A percentile compares a stretch with the other conserved stretches of the same genome.
These are phyloP conservation scores for Eurypyga helias DNA, from an alignment of 2,113 vertebrate species.

Conservation along the genomic window DNA sequence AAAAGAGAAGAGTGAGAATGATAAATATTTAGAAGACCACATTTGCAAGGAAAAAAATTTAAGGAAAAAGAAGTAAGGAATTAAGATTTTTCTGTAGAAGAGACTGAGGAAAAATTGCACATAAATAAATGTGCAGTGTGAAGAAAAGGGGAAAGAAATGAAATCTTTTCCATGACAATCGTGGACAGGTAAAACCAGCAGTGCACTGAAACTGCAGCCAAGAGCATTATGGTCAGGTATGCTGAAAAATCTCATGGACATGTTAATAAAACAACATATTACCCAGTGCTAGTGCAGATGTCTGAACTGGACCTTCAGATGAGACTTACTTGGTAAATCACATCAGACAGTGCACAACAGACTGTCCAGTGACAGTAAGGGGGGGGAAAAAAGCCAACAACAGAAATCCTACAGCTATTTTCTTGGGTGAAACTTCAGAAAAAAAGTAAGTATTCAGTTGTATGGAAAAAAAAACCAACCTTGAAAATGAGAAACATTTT, in stretches of 20 bases:
- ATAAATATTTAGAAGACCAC: neutral
- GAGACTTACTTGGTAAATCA: neutral
- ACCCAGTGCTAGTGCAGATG: neutral
- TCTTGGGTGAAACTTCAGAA: neutral
- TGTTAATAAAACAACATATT: neutral
- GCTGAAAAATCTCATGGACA: neutral
- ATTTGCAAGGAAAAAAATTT: neutral
- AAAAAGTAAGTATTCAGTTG: neutral
- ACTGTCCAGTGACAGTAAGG: neutral
- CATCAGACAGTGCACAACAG: slow-evolving; percentile 2
- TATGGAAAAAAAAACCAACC: neutral
- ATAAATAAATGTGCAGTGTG: neutral
- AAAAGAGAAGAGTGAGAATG: neutral
- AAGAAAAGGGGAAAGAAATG: neutral
- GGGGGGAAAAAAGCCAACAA: neutral
- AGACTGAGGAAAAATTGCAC: neutral
- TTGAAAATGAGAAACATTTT: slow-evolving; percentile 68
- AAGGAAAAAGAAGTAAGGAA: neutral
- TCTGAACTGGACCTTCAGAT: neutral
- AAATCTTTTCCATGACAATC: neutral
- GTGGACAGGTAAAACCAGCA: neutral
- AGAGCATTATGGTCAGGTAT: neutral
- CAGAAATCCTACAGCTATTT: neutral
- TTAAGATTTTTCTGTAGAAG: neutral
- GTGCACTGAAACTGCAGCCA: neutral